These are phyloP conservation scores for Archivesica marissinica DNA, from an alignment of 1,140 invertebrate species.

Conservation along the genomic window DNA sequence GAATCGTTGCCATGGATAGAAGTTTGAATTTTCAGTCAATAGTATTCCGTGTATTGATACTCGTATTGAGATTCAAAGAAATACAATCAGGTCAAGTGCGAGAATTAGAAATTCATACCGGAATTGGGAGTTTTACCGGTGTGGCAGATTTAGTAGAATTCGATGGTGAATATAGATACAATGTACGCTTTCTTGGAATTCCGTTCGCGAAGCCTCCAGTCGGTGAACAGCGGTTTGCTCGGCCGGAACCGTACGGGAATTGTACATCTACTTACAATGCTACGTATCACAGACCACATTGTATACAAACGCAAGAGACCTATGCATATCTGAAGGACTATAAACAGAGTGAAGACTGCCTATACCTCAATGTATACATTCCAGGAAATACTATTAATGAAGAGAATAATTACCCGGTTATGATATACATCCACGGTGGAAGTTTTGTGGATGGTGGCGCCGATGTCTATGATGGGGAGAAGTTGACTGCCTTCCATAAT, in stretches of 20 bases:
- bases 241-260: constrained; percentile 92
- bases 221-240: constrained; percentile 90
- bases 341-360: constrained; percentile 94
- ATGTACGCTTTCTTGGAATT: constrained; percentile 94
- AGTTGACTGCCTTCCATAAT: constrained; percentile 89
- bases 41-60: background rate
- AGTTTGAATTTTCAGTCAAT: background rate
- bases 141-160: background rate
- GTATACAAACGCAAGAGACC: constrained; percentile 85
- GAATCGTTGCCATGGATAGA: constrained; percentile 5
- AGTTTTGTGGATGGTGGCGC: constrained; percentile 95
- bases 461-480: constrained; percentile 93
- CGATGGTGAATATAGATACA: constrained; percentile 88
- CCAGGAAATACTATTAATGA: constrained; percentile 85
- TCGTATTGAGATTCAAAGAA: background rate
- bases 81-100: background rate
- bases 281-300: constrained; percentile 93
- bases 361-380: constrained; percentile 94
- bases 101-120: background rate
- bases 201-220: constrained; percentile 96
- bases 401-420: constrained; percentile 89
- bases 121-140: constrained; percentile 30
- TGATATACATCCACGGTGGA: constrained; percentile 98
- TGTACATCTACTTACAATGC: constrained; percentile 93
- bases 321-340: constrained; percentile 22